Evolutionary conservation across 2,797 vertebrate genomes (phyloP).

Genomic region (Peromyscus attwateri): DNA sequence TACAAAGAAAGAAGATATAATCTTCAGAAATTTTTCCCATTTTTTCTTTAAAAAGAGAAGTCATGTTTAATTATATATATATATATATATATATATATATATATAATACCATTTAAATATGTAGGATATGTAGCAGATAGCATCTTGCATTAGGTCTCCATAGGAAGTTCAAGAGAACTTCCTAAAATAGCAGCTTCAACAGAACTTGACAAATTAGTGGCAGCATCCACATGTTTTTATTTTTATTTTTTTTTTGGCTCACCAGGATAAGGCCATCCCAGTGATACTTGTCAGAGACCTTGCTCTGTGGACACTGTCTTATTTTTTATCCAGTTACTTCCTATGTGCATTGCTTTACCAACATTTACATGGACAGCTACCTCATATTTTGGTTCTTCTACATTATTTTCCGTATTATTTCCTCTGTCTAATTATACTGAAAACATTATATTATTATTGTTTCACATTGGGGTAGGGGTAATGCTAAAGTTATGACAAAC

Average conservation of each 20-base stretch:
- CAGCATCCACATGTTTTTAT: background rate
- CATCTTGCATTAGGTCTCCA: background rate
- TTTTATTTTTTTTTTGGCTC: background rate
- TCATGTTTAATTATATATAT: background rate
- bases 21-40: background rate
- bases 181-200: background rate
- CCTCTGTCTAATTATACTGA: background rate
- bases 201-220: background rate
- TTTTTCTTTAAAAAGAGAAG: background rate
- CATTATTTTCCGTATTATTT: background rate
- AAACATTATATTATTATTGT: background rate
- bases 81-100: too few relatives aligned
- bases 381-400: background rate
- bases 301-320: background rate
- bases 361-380: background rate
- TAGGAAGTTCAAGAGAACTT: background rate
- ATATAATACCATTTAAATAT: background rate
- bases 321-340: background rate
- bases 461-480: background rate
- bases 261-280: background rate
- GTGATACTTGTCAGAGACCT: background rate
- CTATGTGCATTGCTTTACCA: background rate
- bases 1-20: constrained; percentile 12
- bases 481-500: background rate
- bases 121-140: background rate